phyloP scores from a whole-genome alignment of 2,797 vertebrate species.

The Smutsia gigantea region DNA sequence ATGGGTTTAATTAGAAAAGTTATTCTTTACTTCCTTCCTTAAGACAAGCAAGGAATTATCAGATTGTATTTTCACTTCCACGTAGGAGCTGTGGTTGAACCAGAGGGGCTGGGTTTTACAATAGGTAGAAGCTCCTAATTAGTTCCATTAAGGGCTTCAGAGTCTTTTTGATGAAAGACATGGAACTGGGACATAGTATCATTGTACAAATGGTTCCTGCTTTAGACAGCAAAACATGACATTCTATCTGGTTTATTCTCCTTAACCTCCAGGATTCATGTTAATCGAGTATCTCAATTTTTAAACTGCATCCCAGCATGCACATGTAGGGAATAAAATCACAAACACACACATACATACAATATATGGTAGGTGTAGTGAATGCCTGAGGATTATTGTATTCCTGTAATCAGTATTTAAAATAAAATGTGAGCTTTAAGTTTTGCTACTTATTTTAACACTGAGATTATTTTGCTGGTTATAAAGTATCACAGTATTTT shows the following conservation, averaged over 20 bases:
- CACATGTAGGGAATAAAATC: background rate
- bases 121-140: background rate
- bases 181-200: background rate
- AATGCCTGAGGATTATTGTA: background rate
- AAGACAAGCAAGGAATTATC: constrained; percentile 7
- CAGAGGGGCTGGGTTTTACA: background rate
- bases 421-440: constrained; percentile 4
- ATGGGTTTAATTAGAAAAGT: constrained; percentile 64
- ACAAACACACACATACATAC: background rate
- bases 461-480: background rate
- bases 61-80: background rate
- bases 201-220: background rate
- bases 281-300: background rate
- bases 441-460: constrained; percentile 7
- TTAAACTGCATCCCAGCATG: background rate
- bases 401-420: background rate
- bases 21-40: background rate
- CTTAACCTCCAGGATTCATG: background rate
- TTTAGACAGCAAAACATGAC: background rate
- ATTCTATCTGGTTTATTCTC: background rate
- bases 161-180: background rate
- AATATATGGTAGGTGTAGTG: background rate
- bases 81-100: background rate
- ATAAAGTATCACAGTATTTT: background rate
- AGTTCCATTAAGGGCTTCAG: background rate